Percentiles rank a stretch among this genome's conserved stretches.
These are phyloP conservation scores for Sussaba pulchella DNA, from an alignment of 2,888 invertebrate species.

Conservation along the genomic window DNA sequence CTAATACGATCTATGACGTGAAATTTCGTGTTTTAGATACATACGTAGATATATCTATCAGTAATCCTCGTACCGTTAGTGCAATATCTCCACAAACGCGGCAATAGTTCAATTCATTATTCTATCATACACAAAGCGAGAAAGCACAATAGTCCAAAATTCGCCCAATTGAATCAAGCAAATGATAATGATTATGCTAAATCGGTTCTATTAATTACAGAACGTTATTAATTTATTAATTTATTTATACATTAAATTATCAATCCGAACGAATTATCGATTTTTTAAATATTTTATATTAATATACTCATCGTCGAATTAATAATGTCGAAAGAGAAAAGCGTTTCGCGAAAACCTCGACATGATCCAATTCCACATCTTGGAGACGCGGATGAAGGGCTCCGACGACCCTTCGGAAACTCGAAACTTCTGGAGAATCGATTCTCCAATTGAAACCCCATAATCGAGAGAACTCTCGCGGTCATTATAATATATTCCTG, in stretches of 20 bases:
- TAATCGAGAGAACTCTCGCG: slow-evolving; percentile 6
- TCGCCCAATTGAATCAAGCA: slow-evolving; percentile 47
- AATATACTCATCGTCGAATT: slow-evolving; percentile 14
- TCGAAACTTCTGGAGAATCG: slow-evolving; percentile 18
- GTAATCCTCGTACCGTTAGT: slow-evolving; percentile 48
- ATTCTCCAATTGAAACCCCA: background rate
- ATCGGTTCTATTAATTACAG: slow-evolving; percentile 33
- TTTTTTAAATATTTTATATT: slow-evolving; percentile 16
- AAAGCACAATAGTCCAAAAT: slow-evolving; percentile 55
- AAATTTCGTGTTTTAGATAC: slow-evolving; percentile 18
- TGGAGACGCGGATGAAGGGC: background rate
- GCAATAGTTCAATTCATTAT: background rate
- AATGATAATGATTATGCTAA: slow-evolving; percentile 4
- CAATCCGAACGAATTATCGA: background rate
- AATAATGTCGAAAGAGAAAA: background rate
- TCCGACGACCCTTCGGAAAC: background rate
- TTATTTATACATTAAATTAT: slow-evolving; percentile 3
- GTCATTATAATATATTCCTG: slow-evolving; percentile 44
- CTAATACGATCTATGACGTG: slow-evolving; percentile 59
- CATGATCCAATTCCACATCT: slow-evolving; percentile 9
- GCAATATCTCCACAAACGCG: slow-evolving; percentile 23
- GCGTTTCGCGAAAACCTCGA: slow-evolving; percentile 37
- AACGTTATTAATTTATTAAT: background rate
- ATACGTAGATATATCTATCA: no score
- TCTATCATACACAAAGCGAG: slow-evolving; percentile 46